phyloP scores from a whole-genome alignment of 2,888 invertebrate genomes.

The Phoenoteleia sp. region DNA sequence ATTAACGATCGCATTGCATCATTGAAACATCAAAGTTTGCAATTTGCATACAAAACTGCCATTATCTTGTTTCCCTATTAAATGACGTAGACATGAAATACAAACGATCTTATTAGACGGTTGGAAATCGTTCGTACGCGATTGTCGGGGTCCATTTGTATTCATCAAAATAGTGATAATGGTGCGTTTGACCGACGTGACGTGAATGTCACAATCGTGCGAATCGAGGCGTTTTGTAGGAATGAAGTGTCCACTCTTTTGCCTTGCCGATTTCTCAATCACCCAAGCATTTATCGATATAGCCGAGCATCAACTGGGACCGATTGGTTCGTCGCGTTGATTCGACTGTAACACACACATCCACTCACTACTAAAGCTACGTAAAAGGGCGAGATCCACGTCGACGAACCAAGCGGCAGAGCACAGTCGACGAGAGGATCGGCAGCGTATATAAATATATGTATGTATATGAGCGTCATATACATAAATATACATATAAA shows the following conservation, averaged over 20 bases:
- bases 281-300: conserved; percentile 85
- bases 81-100: conserved; percentile 10
- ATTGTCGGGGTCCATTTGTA: conserved; percentile 40
- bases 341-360: conserved; percentile 83
- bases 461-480: conserved; percentile 38
- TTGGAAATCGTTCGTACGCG: conserved; percentile 15
- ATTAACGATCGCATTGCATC: conserved; percentile 3
- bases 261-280: conserved; percentile 79
- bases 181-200: conserved; percentile 69
- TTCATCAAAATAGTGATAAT: conserved; percentile 56
- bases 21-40: conserved; percentile 4
- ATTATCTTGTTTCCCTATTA: conserved; percentile 37
- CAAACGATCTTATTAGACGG: conserved; percentile 25
- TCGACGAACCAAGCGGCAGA: conserved; percentile 77
- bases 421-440: conserved; percentile 61
- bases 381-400: conserved; percentile 77
- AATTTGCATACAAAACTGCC: conserved; percentile 28
- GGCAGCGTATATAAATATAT: conserved; percentile 63
- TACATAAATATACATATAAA: conserved; percentile 69
- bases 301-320: conserved; percentile 83
- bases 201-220: conserved; percentile 66
- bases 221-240: conserved; percentile 64
- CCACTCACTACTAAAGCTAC: conserved; percentile 83
- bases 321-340: conserved; percentile 84
- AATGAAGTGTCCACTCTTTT: conserved; percentile 64